phyloP scores from a whole-genome alignment of 2,797 vertebrate genomes.

The Cuniculus paca region DNA sequence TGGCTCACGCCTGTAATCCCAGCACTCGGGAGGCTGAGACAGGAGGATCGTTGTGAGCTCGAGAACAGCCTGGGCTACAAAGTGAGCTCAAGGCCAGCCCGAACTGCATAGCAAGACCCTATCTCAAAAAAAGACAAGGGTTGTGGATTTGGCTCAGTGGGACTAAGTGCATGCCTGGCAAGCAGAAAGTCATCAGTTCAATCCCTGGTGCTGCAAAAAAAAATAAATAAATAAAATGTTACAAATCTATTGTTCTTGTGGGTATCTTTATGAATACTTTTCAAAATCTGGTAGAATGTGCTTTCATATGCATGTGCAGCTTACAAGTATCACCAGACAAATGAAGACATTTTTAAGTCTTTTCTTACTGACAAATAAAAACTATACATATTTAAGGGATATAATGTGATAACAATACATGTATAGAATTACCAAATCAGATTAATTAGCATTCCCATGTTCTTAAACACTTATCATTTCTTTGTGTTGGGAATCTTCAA shows the following conservation, averaged over 20 bases:
- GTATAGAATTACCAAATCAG: not conserved
- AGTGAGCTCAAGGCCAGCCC: too few species aligned
- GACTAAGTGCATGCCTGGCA: too few species aligned
- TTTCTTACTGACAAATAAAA: not conserved
- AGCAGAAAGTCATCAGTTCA: too few species aligned
- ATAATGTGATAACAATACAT: not conserved
- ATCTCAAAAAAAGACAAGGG: too few species aligned
- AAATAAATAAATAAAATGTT: too few species aligned
- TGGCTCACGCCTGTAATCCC: too few species aligned
- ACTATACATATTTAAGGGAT: not conserved
- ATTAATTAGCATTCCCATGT: not conserved
- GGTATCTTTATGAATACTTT: not conserved
- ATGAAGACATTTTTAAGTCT: not conserved
- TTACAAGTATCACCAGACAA: constrained; percentile 39
- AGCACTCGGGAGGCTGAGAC: too few species aligned
- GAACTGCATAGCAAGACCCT: too few species aligned
- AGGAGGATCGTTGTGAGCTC: too few species aligned
- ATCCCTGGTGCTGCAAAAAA: too few species aligned
- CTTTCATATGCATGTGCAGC: constrained; percentile 9
- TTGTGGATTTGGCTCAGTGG: too few species aligned
- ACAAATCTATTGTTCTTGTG: not conserved
- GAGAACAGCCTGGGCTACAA: too few species aligned
- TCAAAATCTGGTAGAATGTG: constrained; percentile 37
- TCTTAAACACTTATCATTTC: not conserved
- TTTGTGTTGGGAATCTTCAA: not conserved